Base-by-base conservation (phyloP, 2,797 vertebrate genomes). In the Lophius americanus region DNA sequence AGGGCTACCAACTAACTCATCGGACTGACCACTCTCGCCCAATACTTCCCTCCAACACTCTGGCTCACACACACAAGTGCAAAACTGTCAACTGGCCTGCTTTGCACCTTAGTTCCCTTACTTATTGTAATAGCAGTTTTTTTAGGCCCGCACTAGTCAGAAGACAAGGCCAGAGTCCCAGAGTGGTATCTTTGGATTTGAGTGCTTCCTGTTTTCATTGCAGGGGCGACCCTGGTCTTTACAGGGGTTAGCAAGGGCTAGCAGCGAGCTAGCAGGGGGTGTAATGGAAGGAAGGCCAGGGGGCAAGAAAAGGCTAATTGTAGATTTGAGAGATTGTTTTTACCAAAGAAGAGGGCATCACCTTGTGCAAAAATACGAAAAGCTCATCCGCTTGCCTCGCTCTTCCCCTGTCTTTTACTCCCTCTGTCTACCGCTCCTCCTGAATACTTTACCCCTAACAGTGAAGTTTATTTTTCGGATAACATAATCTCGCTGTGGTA, bases 121-220 rank as follows among this genome's bases (percentile, higher is more conserved):
- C 93, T 93, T 93, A 92, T 92, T 93, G 92, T 91, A 84, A 88
- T 84, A 90, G 88, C 85, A 87, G 85, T 93, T 91, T 89, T 91
- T 89, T 85, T 92, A 81, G 85, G 84, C 90, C 92, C 90, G 86
- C 85, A 78, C 87, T 88, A 85, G 88, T 91, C 92, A 92, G 91
- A 92, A 91, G 91, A 91, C 89, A 83, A 88, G 91, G 78, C 85
- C 82, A 66, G 79, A 89, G 69, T 56, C 88, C 87, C 78, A 81
- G 91, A 91, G 91, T 92, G 91, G 91, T 94, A 94, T 94, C 95
- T 96, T 95, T 96, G 94, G 93, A 92, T 94, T 91, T 83, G 92
- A 96, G 93, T 92, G 94, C 93, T 96, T 97, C 95, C 96, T 96
- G 95, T 96, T 96, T 96, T 95, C 94, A 94, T 94, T 95, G 92